These are phyloP conservation scores for Tenebrio molitor DNA, from an alignment of 1,140 invertebrate genomes.

Conservation along the genomic window DNA sequence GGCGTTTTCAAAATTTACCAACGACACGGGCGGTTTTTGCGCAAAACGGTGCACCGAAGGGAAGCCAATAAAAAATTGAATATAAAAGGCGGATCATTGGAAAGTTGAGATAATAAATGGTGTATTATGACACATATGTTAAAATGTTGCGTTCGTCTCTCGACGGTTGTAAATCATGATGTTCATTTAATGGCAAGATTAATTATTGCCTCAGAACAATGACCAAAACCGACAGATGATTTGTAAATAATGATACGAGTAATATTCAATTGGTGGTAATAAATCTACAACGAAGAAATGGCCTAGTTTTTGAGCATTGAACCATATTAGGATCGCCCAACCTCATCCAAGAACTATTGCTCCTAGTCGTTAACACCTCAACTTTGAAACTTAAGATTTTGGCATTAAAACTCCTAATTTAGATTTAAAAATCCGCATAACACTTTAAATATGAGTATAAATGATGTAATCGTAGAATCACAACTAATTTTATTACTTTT, in stretches of 20 bases:
- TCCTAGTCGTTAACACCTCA: too few relatives aligned
- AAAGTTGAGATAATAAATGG: too few relatives aligned
- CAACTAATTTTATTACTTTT: too few relatives aligned
- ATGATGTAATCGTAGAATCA: too few relatives aligned
- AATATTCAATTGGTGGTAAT: constrained; percentile 23
- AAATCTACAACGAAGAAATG: background rate
- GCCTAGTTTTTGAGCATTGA: background rate
- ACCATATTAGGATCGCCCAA: too few relatives aligned
- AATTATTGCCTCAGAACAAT: constrained; percentile 1
- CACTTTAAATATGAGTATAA: too few relatives aligned
- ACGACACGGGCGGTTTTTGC: background rate
- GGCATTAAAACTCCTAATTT: too few relatives aligned
- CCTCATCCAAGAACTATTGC: too few relatives aligned
- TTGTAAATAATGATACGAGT: constrained; percentile 19
- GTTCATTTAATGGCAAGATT: constrained; percentile 18
- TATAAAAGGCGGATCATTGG: too few relatives aligned
- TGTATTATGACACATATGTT: too few relatives aligned
- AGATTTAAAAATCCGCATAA: too few relatives aligned
- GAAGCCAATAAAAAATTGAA: background rate
- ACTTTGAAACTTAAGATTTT: too few relatives aligned
- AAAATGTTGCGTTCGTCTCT: background rate
- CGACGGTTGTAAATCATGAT: background rate
- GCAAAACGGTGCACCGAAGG: background rate
- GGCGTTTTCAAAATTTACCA: constrained; percentile 14
- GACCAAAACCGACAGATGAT: constrained; percentile 15